Base-by-base conservation (phyloP, 1,140 invertebrate genomes). In the Drosophila biarmipes region DNA sequence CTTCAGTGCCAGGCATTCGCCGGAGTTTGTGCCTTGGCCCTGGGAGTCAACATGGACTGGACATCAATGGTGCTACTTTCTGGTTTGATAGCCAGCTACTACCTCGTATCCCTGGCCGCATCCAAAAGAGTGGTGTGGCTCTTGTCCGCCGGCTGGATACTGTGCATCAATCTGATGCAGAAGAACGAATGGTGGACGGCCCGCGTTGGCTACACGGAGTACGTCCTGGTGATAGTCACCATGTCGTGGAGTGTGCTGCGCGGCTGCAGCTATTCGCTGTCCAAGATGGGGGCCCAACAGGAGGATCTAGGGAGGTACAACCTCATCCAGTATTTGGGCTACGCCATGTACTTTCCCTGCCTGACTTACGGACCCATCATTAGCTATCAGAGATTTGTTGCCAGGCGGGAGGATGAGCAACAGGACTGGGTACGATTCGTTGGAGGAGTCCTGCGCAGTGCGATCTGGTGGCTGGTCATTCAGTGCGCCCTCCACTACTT, bases 291-390 rank as follows among this genome's bases (percentile, higher is more conserved):
- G 0, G 27, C 52, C 1, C 55, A 40, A 10, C 12, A 49, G 38
- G 37, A 19, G 12, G 38, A 59, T 6, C 27, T 45, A 0, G 45
- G 40, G 6, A 43, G 12, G 6, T 74, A 61, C 8, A 48, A 14
- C 4, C 40, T 91, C 11, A 15, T 92, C 6, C 78, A 94, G 24
- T 93, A 94, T 68, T 80, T 96, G 19, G 94, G 95, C 31, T 98
- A 98, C 86, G 94, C 94, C 64, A 94, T 97, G 67, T 98, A 98
- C 92, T 94, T 97, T 40, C 97, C 97, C 27, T 93, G 95, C 10
- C 93, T 96, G 42, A 95, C 96, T 75, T 94, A 95, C 69, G 97
- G 97, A 45, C 97, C 97, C 21, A 93, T 97, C 52, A 94, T 98
- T 68, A 93, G 95, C 6, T 97, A 96, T 92, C 93, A 71, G 37